Conservation (phyloP, 2,113 vertebrate genomes). For the Carollia perspicillata region DNA sequence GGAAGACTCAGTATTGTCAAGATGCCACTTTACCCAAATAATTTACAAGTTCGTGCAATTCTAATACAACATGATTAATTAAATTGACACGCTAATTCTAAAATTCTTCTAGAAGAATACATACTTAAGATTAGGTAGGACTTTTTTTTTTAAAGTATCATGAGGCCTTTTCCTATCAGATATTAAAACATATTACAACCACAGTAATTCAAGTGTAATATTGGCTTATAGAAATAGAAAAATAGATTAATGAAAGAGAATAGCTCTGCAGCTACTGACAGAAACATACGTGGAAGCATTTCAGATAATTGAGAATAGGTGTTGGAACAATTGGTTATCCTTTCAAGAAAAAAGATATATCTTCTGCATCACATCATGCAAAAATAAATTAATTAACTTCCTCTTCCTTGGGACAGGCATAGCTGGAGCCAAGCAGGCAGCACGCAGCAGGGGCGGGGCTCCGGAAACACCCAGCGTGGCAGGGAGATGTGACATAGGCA, state of each 20-base stretch:
- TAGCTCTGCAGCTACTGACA: neutral
- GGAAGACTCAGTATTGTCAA: conserved; percentile 12
- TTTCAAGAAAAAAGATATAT: neutral
- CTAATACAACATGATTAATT: neutral
- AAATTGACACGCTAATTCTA: conserved; percentile 12
- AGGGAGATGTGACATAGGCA: neutral
- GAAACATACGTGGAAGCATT: neutral
- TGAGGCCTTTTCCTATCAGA: neutral
- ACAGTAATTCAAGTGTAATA: neutral
- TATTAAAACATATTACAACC: conserved; percentile 1
- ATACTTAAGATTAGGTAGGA: neutral
- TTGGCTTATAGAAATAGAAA: conserved; percentile 23
- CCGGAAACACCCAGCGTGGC: neutral
- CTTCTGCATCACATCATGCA: neutral
- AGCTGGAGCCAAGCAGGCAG: neutral
- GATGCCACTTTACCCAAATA: neutral
- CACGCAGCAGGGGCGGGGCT: no score
- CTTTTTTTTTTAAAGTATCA: neutral
- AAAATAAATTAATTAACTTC: conserved; percentile 32
- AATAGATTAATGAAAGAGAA: conserved; percentile 1
- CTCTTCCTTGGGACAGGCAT: neutral
- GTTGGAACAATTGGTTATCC: neutral
- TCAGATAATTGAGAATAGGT: neutral
- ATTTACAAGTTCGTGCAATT: neutral
- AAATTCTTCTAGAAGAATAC: conserved; percentile 7